Conservation (phyloP, 2,113 vertebrate species). For the Otocyon megalotis region DNA sequence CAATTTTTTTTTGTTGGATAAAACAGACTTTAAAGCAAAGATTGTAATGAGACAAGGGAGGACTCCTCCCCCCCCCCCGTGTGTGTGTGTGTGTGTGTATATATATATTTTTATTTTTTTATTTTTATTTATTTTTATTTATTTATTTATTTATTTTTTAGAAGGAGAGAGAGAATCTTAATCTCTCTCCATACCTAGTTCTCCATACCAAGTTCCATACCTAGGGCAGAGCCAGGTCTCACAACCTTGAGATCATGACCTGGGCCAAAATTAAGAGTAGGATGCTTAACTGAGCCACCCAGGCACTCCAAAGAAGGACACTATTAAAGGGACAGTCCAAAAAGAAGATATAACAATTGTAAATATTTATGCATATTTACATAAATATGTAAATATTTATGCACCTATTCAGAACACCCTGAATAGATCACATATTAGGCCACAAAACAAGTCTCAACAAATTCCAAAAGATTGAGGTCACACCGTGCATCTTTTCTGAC, state of each 20-base stretch:
- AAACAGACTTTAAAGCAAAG: background rate
- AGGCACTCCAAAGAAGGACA: background rate
- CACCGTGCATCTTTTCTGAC: background rate
- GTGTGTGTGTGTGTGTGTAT: too few relatives aligned
- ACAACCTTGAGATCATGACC: background rate
- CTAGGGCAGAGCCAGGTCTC: background rate
- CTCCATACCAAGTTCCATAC: background rate
- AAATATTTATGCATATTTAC: background rate
- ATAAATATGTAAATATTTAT: background rate
- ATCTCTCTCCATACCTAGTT: too few relatives aligned
- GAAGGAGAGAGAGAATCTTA: background rate
- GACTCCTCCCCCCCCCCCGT: too few relatives aligned
- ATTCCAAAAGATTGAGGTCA: background rate
- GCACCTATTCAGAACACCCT: background rate
- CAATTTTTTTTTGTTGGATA: background rate
- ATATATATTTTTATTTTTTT: too few relatives aligned
- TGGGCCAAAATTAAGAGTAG: background rate
- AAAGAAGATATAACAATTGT: background rate
- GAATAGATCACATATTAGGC: background rate
- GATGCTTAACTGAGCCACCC: background rate
- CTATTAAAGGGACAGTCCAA: background rate
- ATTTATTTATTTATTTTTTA: too few relatives aligned
- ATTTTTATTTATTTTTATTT: too few relatives aligned
- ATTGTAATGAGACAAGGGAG: background rate
- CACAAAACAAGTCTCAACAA: background rate